A percentile compares a stretch with the other conserved stretches of the same genome.
Evolutionary conservation across 1,140 invertebrate genomes (phyloP).

Genomic region (Trichogramma pretiosum): DNA sequence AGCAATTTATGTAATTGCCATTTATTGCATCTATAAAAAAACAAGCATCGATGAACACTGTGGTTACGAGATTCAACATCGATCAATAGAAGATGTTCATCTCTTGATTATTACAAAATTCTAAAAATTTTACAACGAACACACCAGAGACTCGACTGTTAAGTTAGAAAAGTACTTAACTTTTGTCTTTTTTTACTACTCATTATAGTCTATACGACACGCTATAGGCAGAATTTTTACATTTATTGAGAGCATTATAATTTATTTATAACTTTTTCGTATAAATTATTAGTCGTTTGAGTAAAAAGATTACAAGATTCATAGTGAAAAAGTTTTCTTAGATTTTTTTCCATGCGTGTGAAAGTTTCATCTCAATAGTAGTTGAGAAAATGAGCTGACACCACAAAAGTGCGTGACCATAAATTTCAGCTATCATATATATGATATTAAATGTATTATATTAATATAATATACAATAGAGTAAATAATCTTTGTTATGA

Average conservation of each 20-base stretch:
- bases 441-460: neutral
- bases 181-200: too few relatives aligned
- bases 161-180: too few relatives aligned
- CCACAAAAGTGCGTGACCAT: slow-evolving; percentile 11
- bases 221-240: too few relatives aligned
- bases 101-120: slow-evolving; percentile 30
- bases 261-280: neutral
- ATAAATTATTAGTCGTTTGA: slow-evolving; percentile 12
- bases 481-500: slow-evolving; percentile 1
- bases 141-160: slow-evolving; percentile 23
- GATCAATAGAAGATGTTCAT: slow-evolving; percentile 22
- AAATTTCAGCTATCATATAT: neutral
- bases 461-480: neutral
- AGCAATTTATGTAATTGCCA: slow-evolving; percentile 14
- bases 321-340: slow-evolving; percentile 15
- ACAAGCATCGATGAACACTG: slow-evolving; percentile 34
- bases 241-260: neutral
- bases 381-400: slow-evolving; percentile 5
- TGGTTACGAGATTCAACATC: slow-evolving; percentile 25
- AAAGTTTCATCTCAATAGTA: slow-evolving; percentile 18
- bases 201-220: too few relatives aligned
- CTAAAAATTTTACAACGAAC: slow-evolving; percentile 34
- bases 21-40: slow-evolving; percentile 23
- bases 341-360: slow-evolving; percentile 17
- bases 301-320: slow-evolving; percentile 18